Conservation (phyloP, 2,888 invertebrate genomes). For the Tetragnatha montana region DNA sequence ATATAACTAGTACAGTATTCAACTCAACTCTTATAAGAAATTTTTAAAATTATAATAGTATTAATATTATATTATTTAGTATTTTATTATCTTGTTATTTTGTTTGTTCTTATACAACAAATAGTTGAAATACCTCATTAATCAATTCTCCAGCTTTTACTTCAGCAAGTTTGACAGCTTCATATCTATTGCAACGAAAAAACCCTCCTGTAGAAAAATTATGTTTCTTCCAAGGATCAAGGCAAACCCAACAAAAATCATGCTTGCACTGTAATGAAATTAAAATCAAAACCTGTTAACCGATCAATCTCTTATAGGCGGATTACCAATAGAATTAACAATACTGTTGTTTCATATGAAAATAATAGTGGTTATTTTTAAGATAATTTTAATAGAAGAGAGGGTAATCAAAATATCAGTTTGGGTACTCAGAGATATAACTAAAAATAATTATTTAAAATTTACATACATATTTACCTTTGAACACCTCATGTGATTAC, state of each 20-base stretch:
- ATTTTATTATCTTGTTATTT: not conserved
- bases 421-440: no score
- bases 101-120: not conserved
- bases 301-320: no score
- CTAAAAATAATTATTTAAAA: no score
- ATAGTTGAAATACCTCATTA: slow-evolving; percentile 77
- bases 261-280: slow-evolving; percentile 80
- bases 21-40: no score
- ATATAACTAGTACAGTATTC: no score
- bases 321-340: no score
- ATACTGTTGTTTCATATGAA: no score
- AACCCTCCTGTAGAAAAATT: slow-evolving; percentile 84
- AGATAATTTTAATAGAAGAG: no score
- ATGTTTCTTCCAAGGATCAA: slow-evolving; percentile 84
- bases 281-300: slow-evolving; percentile 2
- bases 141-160: slow-evolving; percentile 77
- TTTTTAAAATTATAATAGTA: no score
- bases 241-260: slow-evolving; percentile 85
- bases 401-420: no score
- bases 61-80: not conserved
- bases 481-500: slow-evolving; percentile 85
- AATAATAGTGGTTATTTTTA: no score
- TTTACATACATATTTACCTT: slow-evolving; percentile 78
- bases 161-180: slow-evolving; percentile 81
- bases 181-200: slow-evolving; percentile 82